Conservation (phyloP, 92 coral and sea anemone species). For the Virgularia gustaviana region DNA sequence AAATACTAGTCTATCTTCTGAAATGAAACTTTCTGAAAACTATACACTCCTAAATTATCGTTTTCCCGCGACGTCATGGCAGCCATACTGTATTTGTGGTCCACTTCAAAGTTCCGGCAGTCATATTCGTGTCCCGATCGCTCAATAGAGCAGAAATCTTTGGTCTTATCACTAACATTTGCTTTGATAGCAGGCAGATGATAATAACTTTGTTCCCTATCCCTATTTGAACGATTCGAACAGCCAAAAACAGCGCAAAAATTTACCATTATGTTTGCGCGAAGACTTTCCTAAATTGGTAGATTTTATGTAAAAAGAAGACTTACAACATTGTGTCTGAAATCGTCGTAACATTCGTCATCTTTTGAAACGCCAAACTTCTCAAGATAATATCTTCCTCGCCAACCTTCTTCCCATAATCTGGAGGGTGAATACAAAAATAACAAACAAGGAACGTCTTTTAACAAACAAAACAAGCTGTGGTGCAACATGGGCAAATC, state of each 20-base stretch:
- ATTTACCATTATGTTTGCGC: not conserved
- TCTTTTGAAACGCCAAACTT: conserved; percentile 76
- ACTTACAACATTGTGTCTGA: conserved; percentile 83
- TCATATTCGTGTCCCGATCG: too few relatives aligned
- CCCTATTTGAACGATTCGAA: not conserved
- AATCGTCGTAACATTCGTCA: conserved; percentile 75
- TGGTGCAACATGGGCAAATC: not conserved
- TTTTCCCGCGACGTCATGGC: too few relatives aligned
- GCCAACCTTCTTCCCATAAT: conserved; percentile 99
- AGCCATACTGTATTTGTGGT: too few relatives aligned
- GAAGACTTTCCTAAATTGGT: too few relatives aligned
- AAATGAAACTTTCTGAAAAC: too few relatives aligned
- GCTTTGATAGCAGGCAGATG: not conserved
- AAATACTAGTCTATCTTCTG: too few relatives aligned
- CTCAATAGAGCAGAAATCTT: too few relatives aligned
- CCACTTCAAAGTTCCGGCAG: too few relatives aligned
- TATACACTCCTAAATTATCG: too few relatives aligned
- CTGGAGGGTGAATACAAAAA: conserved; percentile 51
- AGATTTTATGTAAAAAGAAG: too few relatives aligned
- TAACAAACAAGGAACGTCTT: too few relatives aligned
- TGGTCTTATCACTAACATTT: not conserved
- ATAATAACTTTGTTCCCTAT: not conserved
- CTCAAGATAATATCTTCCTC: conserved; percentile 77
- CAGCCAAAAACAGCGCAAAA: not conserved
- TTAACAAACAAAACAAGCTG: not conserved